Percentiles rank a stretch among this genome's conserved stretches.
phyloP scores from a whole-genome alignment of 2,888 invertebrate genomes.

The Xestoiulus laeticollis region DNA sequence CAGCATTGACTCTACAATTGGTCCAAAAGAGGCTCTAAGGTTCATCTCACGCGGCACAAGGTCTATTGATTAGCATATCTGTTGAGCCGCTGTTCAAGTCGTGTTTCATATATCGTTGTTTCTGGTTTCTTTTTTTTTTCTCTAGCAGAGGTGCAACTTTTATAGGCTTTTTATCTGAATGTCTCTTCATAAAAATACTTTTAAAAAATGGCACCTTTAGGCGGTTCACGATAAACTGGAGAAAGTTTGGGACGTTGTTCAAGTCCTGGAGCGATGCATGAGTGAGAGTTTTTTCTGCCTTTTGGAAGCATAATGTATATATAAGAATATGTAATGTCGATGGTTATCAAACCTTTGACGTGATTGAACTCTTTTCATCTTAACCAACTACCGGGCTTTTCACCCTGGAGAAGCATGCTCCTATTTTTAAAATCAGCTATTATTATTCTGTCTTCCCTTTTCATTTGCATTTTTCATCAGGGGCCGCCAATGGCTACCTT shows the following conservation, averaged over 20 bases:
- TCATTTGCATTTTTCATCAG: conserved; percentile 27
- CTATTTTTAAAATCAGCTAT: neutral
- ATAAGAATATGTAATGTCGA: conserved; percentile 5
- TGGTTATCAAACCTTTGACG: conserved; percentile 34
- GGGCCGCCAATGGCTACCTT: neutral
- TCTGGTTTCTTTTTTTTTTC: neutral
- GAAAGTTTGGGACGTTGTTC: neutral
- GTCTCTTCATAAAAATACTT: conserved; percentile 27
- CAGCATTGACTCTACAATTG: neutral
- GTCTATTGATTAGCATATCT: neutral
- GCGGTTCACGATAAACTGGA: conserved; percentile 7
- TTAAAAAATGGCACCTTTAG: neutral
- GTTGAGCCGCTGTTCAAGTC: neutral
- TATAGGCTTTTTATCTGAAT: conserved; percentile 11
- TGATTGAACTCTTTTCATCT: conserved; percentile 21
- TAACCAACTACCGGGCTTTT: conserved; percentile 39
- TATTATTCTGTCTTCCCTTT: conserved; percentile 18
- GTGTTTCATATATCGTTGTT: conserved; percentile 11
- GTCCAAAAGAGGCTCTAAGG: neutral
- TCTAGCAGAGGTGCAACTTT: neutral
- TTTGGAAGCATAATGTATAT: neutral
- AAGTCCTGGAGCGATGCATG: neutral
- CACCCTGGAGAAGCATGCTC: neutral
- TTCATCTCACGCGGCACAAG: neutral
- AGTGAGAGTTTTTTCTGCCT: neutral